Percentiles rank a stretch among this genome's conserved stretches.
phyloP scores from a whole-genome alignment of 1,140 invertebrate genomes.

The Atta cephalotes region DNA sequence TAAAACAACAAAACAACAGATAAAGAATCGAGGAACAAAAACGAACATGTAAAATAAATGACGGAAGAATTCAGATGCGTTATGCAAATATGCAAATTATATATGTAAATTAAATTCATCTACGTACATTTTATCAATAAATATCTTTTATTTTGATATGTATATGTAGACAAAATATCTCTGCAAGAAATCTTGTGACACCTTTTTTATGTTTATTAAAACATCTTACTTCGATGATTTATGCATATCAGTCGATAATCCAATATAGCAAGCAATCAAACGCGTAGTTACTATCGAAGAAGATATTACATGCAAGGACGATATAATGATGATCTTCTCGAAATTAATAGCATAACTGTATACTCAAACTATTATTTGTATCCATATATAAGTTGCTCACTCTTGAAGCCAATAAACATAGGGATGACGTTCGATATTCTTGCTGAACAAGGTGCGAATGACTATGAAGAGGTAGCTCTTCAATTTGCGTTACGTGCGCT shows the following conservation, averaged over 20 bases:
- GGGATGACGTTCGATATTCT: constrained; percentile 36
- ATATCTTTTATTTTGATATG: neutral
- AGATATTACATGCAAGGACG: neutral
- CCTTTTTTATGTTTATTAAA: neutral
- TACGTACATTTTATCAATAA: neutral
- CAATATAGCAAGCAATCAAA: neutral
- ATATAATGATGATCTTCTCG: constrained; percentile 15
- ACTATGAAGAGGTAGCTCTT: constrained; percentile 25
- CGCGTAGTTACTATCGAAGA: neutral
- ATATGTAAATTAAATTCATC: constrained; percentile 3
- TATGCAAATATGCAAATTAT: neutral
- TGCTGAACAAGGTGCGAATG: constrained; percentile 61
- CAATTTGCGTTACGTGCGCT: constrained; percentile 49
- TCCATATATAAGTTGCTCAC: neutral
- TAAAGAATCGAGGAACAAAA: neutral
- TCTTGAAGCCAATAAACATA: constrained; percentile 13
- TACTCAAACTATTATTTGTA: constrained; percentile 24
- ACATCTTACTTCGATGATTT: neutral
- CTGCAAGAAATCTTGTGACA: neutral
- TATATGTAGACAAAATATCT: neutral
- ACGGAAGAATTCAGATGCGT: neutral
- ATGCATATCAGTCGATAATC: constrained; percentile 18
- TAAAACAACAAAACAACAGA: neutral
- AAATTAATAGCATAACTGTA: constrained; percentile 29
- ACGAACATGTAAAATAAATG: neutral